A percentile compares a stretch with the other conserved stretches of the same genome.
Evolutionary conservation across 2,797 vertebrate species (phyloP).

Genomic region (Trachurus trachurus): DNA sequence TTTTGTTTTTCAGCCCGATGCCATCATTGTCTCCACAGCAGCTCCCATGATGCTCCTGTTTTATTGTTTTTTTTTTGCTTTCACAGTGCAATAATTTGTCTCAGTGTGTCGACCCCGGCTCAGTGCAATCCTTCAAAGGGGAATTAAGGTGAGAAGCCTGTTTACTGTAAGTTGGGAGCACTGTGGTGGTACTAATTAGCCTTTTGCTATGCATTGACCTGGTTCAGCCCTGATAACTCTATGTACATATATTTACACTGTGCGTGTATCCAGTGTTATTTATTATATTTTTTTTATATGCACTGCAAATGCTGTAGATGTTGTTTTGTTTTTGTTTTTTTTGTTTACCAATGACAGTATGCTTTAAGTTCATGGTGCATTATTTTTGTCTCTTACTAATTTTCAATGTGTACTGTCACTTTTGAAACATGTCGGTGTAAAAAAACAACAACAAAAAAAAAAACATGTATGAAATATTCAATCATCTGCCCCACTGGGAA

Average conservation of each 20-base stretch:
- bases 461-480: constrained; percentile 7
- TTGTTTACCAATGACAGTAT: constrained; percentile 51
- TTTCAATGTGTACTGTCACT: constrained; percentile 11
- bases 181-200: constrained; percentile 43
- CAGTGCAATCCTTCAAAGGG: constrained; percentile 17
- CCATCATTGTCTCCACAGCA: constrained; percentile 1
- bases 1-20: no score
- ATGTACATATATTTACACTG: constrained; percentile 56
- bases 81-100: constrained; percentile 36
- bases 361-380: constrained; percentile 42
- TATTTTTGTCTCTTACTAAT: constrained; percentile 25
- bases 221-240: constrained; percentile 27
- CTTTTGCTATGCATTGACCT: constrained; percentile 55
- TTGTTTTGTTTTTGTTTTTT: constrained; percentile 8
- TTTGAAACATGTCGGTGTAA: constrained; percentile 38
- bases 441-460: neutral
- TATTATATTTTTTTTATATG: constrained; percentile 58
- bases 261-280: constrained; percentile 69
- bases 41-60: neutral
- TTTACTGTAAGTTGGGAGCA: constrained; percentile 30
- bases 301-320: constrained; percentile 47
- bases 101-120: constrained; percentile 5
- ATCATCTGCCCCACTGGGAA: neutral
- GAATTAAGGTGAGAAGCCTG: neutral
- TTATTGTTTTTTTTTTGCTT: neutral